These are phyloP conservation scores for Habropoda laboriosa DNA, from an alignment of 1,140 invertebrate genomes.

Conservation along the genomic window DNA sequence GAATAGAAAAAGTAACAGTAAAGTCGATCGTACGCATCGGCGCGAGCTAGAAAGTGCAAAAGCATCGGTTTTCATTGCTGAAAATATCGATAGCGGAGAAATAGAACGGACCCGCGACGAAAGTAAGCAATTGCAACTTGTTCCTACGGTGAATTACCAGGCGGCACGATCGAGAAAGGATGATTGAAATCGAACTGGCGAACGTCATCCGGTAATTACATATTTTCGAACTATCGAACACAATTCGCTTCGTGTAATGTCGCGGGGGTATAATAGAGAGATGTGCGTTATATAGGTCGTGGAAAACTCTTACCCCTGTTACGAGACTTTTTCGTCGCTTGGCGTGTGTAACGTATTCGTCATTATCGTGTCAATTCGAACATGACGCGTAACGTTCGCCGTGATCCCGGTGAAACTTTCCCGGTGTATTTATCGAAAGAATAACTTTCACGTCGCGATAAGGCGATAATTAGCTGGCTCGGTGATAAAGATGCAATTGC, in stretches of 20 bases:
- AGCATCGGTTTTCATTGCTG: slow-evolving; percentile 53
- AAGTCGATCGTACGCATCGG: slow-evolving; percentile 50
- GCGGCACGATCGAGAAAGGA: slow-evolving; percentile 49
- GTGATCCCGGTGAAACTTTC: slow-evolving; percentile 11
- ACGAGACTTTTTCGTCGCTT: background rate
- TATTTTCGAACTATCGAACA: slow-evolving; percentile 20
- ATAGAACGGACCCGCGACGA: slow-evolving; percentile 65
- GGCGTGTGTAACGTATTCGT: background rate
- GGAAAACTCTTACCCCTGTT: slow-evolving; percentile 3
- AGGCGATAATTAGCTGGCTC: background rate
- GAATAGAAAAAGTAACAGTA: slow-evolving; percentile 46
- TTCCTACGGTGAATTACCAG: slow-evolving; percentile 17
- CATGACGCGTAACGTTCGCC: background rate
- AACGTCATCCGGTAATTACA: slow-evolving; percentile 26
- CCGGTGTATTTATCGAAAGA: slow-evolving; percentile 11
- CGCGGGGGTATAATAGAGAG: background rate
- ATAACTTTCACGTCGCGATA: slow-evolving; percentile 33
- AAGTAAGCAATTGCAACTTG: slow-evolving; percentile 68
- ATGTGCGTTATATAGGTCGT: background rate
- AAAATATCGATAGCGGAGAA: slow-evolving; percentile 51
- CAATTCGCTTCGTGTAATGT: background rate
- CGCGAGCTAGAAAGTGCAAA: slow-evolving; percentile 72
- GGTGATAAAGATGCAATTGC: background rate
- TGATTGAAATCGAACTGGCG: slow-evolving; percentile 4
- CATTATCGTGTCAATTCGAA: slow-evolving; percentile 35